phyloP scores from a whole-genome alignment of 1,140 invertebrate genomes.

The Trichonephila inaurata region DNA sequence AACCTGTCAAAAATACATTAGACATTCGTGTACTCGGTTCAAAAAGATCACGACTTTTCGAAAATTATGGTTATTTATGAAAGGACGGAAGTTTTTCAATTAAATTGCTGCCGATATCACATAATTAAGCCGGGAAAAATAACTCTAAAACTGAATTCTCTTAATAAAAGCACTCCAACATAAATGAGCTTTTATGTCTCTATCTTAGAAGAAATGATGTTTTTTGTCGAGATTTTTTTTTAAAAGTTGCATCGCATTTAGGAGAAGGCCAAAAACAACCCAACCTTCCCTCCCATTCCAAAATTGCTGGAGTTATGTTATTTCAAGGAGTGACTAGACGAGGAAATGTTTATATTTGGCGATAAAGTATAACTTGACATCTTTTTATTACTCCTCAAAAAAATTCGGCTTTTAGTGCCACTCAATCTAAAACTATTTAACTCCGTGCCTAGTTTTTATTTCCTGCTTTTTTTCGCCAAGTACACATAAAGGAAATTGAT shows the following conservation, averaged over 20 bases:
- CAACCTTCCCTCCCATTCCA: neutral
- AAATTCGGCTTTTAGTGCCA: slow-evolving; percentile 53
- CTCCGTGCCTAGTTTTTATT: neutral
- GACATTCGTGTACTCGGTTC: too few relatives aligned
- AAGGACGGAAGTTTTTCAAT: too few relatives aligned
- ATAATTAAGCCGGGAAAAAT: neutral
- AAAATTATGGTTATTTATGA: too few relatives aligned
- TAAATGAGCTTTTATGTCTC: neutral
- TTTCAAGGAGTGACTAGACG: slow-evolving; percentile 50
- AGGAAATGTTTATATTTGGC: slow-evolving; percentile 66
- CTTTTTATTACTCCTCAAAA: slow-evolving; percentile 27
- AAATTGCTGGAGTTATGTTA: slow-evolving; percentile 39
- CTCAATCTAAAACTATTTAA: slow-evolving; percentile 37
- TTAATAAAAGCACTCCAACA: neutral
- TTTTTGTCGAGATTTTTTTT: neutral
- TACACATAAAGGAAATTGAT: neutral
- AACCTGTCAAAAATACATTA: too few relatives aligned
- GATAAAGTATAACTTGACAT: slow-evolving; percentile 65
- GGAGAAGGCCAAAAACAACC: neutral
- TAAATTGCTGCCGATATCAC: too few relatives aligned
- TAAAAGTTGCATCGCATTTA: neutral
- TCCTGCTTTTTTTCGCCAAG: neutral
- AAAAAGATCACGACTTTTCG: too few relatives aligned
- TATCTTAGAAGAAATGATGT: neutral
- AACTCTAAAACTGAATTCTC: neutral